Evolutionary conservation across 1,140 invertebrate species (phyloP).

Genomic region (Ceratoteleas bidentatus): DNA sequence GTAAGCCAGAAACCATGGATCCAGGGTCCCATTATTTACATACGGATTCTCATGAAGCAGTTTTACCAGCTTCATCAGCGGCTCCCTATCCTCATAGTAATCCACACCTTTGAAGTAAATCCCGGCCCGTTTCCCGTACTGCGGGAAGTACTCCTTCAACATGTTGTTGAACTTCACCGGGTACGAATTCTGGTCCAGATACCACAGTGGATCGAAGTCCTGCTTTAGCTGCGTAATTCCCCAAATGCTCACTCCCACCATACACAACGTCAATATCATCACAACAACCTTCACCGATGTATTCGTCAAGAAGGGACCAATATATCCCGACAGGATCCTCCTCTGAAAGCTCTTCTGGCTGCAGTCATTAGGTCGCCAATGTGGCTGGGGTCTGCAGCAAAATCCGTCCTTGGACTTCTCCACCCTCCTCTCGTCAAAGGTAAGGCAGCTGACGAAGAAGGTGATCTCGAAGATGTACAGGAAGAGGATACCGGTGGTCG

Average conservation of each 20-base stretch:
- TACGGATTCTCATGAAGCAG: constrained; percentile 72
- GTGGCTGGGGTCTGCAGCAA: constrained; percentile 69
- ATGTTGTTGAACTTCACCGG: constrained; percentile 77
- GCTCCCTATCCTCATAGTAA: constrained; percentile 74
- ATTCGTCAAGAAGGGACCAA: constrained; percentile 79
- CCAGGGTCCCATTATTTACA: constrained; percentile 75
- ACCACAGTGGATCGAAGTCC: constrained; percentile 83
- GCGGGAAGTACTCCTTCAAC: constrained; percentile 80
- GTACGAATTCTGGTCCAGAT: constrained; percentile 82
- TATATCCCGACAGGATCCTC: constrained; percentile 79
- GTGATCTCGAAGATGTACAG: constrained; percentile 82
- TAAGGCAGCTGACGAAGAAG: constrained; percentile 83
- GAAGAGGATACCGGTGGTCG: constrained; percentile 80
- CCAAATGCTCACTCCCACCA: constrained; percentile 74
- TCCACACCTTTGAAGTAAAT: constrained; percentile 80
- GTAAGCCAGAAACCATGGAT: constrained; percentile 77
- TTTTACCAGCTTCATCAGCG: constrained; percentile 68
- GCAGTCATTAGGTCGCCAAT: constrained; percentile 81
- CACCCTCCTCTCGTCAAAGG: constrained; percentile 81
- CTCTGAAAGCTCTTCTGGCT: constrained; percentile 80
- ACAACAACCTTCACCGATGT: constrained; percentile 79
- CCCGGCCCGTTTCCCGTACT: constrained; percentile 79
- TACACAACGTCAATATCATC: constrained; percentile 73
- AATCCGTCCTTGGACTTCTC: constrained; percentile 78
- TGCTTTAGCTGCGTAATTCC: constrained; percentile 81